A percentile compares a stretch with the other conserved stretches of the same genome.
phyloP scores from a whole-genome alignment of 2,888 invertebrate species.

The Mythimna albipuncta region DNA sequence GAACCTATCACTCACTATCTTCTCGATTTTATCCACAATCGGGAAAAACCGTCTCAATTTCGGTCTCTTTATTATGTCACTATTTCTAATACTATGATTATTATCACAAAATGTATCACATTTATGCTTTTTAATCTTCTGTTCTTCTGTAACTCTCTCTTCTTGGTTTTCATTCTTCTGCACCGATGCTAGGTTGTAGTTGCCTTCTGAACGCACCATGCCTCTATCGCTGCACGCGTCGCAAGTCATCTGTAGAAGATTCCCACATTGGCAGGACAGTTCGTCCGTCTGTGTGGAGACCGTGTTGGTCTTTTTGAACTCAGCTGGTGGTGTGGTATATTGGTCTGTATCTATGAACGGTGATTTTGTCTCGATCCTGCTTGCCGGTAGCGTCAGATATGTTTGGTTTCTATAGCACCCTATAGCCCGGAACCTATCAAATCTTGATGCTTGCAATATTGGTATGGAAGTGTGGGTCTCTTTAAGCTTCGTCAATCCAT shows the following conservation, averaged over 20 bases:
- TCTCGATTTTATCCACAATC: constrained; percentile 81
- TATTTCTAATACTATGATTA: constrained; percentile 73
- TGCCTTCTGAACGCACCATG: constrained; percentile 85
- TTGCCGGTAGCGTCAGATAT: constrained; percentile 84
- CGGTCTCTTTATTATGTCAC: constrained; percentile 83
- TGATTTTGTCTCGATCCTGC: constrained; percentile 82
- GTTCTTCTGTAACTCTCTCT: constrained; percentile 77
- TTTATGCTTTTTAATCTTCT: constrained; percentile 85
- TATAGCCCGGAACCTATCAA: constrained; percentile 86
- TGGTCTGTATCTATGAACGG: constrained; percentile 79
- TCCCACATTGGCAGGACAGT: constrained; percentile 81
- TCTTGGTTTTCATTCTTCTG: constrained; percentile 61
- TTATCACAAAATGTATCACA: constrained; percentile 83
- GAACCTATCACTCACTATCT: constrained; percentile 80
- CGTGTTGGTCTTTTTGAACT: constrained; percentile 80
- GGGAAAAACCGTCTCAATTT: constrained; percentile 83
- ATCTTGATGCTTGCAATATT: constrained; percentile 87
- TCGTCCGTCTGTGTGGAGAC: constrained; percentile 86
- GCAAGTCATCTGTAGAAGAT: constrained; percentile 74
- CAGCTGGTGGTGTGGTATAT: constrained; percentile 72
- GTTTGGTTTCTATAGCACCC: constrained; percentile 88
- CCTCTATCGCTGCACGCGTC: constrained; percentile 72
- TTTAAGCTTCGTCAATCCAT: constrained; percentile 72
- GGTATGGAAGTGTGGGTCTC: constrained; percentile 87
- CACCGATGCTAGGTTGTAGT: constrained; percentile 74